Percentiles rank a stretch among this genome's conserved stretches.
Conservation (phyloP, 1,140 invertebrate genomes). For the Pseudomyrmex cubaensis region DNA sequence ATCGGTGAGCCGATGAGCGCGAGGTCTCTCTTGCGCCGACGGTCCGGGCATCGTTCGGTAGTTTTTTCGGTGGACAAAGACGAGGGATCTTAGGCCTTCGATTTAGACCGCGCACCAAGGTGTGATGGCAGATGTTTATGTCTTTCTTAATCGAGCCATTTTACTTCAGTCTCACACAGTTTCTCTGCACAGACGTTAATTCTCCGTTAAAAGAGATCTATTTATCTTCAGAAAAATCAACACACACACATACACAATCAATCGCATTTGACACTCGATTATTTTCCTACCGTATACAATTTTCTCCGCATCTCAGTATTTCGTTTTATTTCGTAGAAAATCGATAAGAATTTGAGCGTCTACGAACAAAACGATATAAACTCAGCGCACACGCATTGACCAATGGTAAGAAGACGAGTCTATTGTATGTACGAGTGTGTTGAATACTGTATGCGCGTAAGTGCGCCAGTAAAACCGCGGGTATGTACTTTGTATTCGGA, state of each 20-base stretch:
- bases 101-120: conserved; percentile 80
- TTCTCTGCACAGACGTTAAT: conserved; percentile 45
- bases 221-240: background rate
- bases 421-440: background rate
- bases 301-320: no score
- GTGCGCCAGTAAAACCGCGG: conserved; percentile 35
- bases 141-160: conserved; percentile 69
- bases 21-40: conserved; percentile 80
- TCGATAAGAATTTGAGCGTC: background rate
- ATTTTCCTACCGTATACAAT: no score
- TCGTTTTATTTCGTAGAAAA: background rate
- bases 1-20: conserved; percentile 83
- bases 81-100: conserved; percentile 77
- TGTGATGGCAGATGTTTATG: conserved; percentile 74
- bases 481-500: background rate
- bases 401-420: conserved; percentile 28
- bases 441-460: background rate
- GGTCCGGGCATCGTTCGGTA: conserved; percentile 83
- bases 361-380: background rate
- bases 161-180: conserved; percentile 52
- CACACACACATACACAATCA: no score
- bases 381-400: background rate
- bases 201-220: background rate
- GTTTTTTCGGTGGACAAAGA: conserved; percentile 78
- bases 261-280: no score